Evolutionary conservation across 2,797 vertebrate species (phyloP).

Genomic region (Ctenochaetus hawaiiensis): DNA sequence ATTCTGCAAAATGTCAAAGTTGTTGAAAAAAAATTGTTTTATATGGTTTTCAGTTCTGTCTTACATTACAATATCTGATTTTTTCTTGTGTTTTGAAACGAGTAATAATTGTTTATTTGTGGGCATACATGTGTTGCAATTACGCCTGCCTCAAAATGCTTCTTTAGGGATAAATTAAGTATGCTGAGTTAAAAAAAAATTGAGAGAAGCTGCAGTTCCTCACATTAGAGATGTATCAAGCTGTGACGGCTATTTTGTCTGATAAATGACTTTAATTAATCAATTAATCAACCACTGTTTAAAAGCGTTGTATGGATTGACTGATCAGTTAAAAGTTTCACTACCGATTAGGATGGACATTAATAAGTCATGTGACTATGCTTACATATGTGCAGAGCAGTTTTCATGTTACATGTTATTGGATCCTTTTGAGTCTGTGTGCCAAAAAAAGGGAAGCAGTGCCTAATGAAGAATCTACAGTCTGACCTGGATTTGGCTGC

Average conservation of each 20-base stretch:
- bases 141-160: neutral
- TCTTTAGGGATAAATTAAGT: neutral
- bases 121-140: neutral
- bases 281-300: neutral
- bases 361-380: neutral
- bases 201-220: neutral
- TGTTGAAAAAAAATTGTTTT: neutral
- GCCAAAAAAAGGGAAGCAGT: slow-evolving; percentile 27
- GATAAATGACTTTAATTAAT: neutral
- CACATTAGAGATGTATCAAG: neutral
- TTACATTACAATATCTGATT: neutral
- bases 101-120: neutral
- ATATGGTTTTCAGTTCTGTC: neutral
- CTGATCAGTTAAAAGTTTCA: neutral
- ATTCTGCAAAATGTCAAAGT: neutral
- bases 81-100: neutral
- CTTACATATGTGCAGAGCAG: neutral
- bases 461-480: slow-evolving; percentile 65
- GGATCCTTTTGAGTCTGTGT: slow-evolving; percentile 14
- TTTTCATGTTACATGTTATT: neutral
- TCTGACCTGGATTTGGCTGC: slow-evolving; percentile 76
- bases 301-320: neutral
- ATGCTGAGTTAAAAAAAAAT: neutral
- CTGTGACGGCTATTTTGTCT: neutral
- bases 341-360: neutral